These are phyloP conservation scores for Tigriopus japonicus DNA, from an alignment of 1,140 invertebrate genomes.

Conservation along the genomic window DNA sequence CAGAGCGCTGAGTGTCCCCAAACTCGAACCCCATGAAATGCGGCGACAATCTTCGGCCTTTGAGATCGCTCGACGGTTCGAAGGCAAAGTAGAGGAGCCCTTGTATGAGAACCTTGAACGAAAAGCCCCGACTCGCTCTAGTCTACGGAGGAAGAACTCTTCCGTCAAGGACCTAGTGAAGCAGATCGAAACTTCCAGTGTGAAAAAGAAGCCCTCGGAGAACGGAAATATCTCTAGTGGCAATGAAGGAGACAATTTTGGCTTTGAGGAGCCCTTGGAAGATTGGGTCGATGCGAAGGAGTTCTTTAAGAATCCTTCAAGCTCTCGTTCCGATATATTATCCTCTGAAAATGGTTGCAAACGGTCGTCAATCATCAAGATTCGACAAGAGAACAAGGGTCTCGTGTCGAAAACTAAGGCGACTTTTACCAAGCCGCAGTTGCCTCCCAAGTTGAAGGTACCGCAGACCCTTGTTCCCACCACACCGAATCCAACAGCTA, in stretches of 20 bases:
- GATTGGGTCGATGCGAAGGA: constrained; percentile 11
- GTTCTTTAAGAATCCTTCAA: constrained; percentile 4
- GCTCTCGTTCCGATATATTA: neutral
- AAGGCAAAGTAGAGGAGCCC: neutral
- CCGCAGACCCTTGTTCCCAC: neutral
- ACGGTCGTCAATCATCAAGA: constrained; percentile 12
- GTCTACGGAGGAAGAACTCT: neutral
- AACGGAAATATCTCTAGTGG: neutral
- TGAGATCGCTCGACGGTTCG: neutral
- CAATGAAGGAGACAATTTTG: neutral
- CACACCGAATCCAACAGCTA: neutral
- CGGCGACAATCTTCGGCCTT: constrained; percentile 8
- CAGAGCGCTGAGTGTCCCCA: neutral
- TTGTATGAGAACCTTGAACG: neutral
- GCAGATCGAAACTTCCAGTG: neutral
- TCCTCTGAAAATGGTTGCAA: neutral
- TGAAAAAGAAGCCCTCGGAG: neutral
- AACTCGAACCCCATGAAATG: neutral
- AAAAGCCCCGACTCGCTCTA: neutral
- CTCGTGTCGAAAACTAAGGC: constrained; percentile 1
- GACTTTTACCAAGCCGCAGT: constrained; percentile 3
- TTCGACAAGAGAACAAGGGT: constrained; percentile 8
- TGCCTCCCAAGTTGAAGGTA: neutral
- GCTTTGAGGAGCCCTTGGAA: neutral
- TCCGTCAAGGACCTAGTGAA: constrained; percentile 7